Evolutionary conservation across 1,140 invertebrate species (phyloP).

Genomic region (Diorhabda sublineata): DNA sequence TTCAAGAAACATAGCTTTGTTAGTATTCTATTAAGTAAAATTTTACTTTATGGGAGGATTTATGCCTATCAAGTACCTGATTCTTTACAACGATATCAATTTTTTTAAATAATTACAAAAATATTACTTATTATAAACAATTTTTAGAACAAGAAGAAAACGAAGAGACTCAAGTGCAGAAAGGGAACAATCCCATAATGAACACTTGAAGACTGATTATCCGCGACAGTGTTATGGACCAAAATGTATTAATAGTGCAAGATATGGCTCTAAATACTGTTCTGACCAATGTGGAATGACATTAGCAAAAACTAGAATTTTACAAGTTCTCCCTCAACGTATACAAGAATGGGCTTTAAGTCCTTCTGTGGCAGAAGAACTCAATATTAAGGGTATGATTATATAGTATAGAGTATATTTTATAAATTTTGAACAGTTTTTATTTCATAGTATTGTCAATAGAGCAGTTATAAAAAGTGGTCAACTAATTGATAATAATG

Average conservation of each 20-base stretch:
- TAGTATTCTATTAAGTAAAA: too few species aligned
- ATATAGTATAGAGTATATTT: background rate
- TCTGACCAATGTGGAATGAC: constrained; percentile 89
- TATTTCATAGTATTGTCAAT: too few species aligned
- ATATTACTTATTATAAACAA: background rate
- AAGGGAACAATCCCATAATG: constrained; percentile 35
- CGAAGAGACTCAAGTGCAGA: constrained; percentile 43
- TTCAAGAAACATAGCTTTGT: too few species aligned
- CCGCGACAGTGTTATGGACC: constrained; percentile 89
- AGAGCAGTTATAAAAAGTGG: too few species aligned
- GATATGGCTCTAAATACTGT: constrained; percentile 90
- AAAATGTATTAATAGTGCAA: constrained; percentile 72
- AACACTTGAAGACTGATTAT: constrained; percentile 42
- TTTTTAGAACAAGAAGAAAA: constrained; percentile 35
- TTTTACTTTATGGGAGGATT: too few species aligned
- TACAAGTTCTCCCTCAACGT: constrained; percentile 82
- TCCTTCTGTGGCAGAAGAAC: constrained; percentile 81
- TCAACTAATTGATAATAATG: too few species aligned
- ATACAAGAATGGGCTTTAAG: constrained; percentile 93
- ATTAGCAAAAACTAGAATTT: constrained; percentile 81
- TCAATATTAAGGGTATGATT: constrained; percentile 63
- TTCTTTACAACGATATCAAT: too few species aligned
- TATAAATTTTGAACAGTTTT: too few species aligned
- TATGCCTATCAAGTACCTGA: too few species aligned
- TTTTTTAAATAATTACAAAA: too few species aligned